These are phyloP conservation scores for Cenopis cana DNA, from an alignment of 2,888 invertebrate species.

Conservation along the genomic window DNA sequence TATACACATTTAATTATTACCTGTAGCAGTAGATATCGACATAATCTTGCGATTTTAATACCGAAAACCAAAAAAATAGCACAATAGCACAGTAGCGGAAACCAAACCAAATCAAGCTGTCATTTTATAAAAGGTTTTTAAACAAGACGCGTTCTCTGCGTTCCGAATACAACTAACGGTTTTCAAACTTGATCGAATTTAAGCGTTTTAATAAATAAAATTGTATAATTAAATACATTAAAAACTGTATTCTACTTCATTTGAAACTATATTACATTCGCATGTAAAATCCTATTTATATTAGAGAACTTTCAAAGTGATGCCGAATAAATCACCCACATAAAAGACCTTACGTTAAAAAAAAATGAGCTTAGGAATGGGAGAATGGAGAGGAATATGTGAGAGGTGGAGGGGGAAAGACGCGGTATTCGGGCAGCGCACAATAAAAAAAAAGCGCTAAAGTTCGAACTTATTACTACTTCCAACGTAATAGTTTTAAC, in stretches of 20 bases:
- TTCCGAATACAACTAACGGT: constrained; percentile 51
- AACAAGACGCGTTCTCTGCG: constrained; percentile 57
- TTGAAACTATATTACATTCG: constrained; percentile 14
- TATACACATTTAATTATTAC: constrained; percentile 64
- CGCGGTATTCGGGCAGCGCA: constrained; percentile 69
- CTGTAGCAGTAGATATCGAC: constrained; percentile 83
- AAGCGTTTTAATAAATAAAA: constrained; percentile 7
- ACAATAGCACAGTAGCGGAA: constrained; percentile 85
- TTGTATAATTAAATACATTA: background rate
- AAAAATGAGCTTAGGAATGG: constrained; percentile 66
- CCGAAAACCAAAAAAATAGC: constrained; percentile 81
- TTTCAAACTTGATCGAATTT: background rate
- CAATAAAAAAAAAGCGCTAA: constrained; percentile 62
- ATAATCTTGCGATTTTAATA: constrained; percentile 74
- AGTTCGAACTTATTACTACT: constrained; percentile 51
- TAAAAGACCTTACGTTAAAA: constrained; percentile 69
- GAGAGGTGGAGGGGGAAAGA: constrained; percentile 70
- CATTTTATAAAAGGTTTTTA: constrained; percentile 77
- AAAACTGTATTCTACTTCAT: constrained; percentile 30
- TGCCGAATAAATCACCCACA: constrained; percentile 46
- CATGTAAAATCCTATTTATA: constrained; percentile 4
- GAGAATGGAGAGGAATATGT: constrained; percentile 56
- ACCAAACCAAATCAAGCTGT: constrained; percentile 85
- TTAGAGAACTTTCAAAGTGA: background rate
- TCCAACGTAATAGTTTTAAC: background rate